These are phyloP conservation scores for Drosophila paulistorum DNA, from an alignment of 1,140 invertebrate genomes.

Conservation along the genomic window DNA sequence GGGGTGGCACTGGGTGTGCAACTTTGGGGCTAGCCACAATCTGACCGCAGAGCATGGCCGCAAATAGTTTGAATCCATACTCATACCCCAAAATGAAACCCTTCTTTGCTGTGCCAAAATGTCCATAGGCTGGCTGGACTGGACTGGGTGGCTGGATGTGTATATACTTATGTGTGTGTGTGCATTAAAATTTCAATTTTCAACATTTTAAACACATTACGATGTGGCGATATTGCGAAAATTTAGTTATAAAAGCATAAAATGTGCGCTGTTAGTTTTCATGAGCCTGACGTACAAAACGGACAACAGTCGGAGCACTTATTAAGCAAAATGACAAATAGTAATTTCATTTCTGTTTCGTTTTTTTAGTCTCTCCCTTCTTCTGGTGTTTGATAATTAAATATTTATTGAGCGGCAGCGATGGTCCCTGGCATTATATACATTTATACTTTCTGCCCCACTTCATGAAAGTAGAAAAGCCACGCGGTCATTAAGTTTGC, in stretches of 20 bases:
- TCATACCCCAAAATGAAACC: slow-evolving; percentile 11
- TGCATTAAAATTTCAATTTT: slow-evolving; percentile 77
- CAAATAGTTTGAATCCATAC: slow-evolving; percentile 72
- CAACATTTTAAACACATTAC: slow-evolving; percentile 69
- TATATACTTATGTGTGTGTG: not conserved
- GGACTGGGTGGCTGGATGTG: not conserved
- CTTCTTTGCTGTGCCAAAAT: slow-evolving; percentile 33
- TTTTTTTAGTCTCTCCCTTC: slow-evolving; percentile 32
- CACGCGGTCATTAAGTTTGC: slow-evolving; percentile 49
- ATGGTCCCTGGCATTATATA: slow-evolving; percentile 24
- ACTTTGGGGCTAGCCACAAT: slow-evolving; percentile 57
- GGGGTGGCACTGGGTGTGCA: slow-evolving; percentile 35
- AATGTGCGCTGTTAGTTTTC: slow-evolving; percentile 51
- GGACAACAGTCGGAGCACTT: slow-evolving; percentile 11
- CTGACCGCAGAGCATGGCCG: slow-evolving; percentile 71
- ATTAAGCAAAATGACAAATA: slow-evolving; percentile 63
- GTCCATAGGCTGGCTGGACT: slow-evolving; percentile 6
- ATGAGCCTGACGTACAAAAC: slow-evolving; percentile 3
- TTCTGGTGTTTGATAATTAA: slow-evolving; percentile 62
- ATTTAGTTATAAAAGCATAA: slow-evolving; percentile 76
- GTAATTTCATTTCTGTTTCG: slow-evolving; percentile 22
- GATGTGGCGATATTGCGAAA: slow-evolving; percentile 46
- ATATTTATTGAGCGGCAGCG: slow-evolving; percentile 66
- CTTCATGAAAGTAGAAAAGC: slow-evolving; percentile 24
- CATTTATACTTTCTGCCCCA: slow-evolving; percentile 32